A percentile compares a stretch with the other conserved stretches of the same genome.
Evolutionary conservation across 2,797 vertebrate genomes (phyloP).

Genomic region (Acropternis orthonyx): DNA sequence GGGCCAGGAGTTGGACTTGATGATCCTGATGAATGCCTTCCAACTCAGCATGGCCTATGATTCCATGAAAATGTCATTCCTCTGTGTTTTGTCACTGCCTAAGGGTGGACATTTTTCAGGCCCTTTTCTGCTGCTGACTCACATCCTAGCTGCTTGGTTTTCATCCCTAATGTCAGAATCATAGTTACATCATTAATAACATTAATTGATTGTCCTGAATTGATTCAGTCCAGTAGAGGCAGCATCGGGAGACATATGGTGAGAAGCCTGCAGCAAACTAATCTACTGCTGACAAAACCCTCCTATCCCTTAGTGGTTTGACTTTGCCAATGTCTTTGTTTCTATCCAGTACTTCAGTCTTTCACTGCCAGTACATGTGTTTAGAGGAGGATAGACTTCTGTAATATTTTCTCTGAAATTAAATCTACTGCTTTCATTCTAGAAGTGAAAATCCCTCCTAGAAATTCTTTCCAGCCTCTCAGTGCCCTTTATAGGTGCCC

Average conservation of each 20-base stretch:
- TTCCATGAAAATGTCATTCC: background rate
- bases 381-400: background rate
- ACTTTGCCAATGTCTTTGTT: background rate
- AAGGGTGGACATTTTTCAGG: background rate
- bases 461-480: slow-evolving; percentile 46
- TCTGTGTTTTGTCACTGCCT: background rate
- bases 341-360: background rate
- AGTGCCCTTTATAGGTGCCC: background rate
- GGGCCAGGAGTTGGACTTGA: background rate
- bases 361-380: background rate
- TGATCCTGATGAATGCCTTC: background rate
- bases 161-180: background rate
- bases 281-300: background rate
- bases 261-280: background rate
- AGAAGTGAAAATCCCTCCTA: slow-evolving; percentile 48
- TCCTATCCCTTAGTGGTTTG: background rate
- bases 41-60: background rate
- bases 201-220: background rate
- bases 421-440: slow-evolving; percentile 31
- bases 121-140: background rate
- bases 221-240: background rate
- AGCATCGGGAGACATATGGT: background rate
- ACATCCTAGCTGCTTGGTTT: background rate
- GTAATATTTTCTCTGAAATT: slow-evolving; percentile 39
- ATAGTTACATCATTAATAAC: slow-evolving; percentile 10